A percentile compares a stretch with the other conserved stretches of the same genome.
Conservation (phyloP, 1,140 invertebrate genomes). For the Cotesia typhae region DNA sequence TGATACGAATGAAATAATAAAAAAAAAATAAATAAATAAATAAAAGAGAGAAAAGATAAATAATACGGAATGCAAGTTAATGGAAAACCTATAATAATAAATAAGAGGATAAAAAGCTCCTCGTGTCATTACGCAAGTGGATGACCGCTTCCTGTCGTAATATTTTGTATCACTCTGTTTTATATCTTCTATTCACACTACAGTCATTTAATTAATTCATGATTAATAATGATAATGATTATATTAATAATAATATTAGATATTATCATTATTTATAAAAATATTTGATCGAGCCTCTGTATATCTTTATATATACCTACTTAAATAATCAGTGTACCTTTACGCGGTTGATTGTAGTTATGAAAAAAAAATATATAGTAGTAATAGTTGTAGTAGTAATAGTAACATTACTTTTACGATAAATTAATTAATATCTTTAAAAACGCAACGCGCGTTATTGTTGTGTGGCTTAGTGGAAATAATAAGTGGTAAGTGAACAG, state of each 20-base stretch:
- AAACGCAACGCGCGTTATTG: slow-evolving; percentile 14
- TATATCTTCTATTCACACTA: slow-evolving; percentile 41
- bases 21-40: slow-evolving; percentile 7
- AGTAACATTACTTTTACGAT: slow-evolving; percentile 21
- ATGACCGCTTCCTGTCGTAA: slow-evolving; percentile 47
- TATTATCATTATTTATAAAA: slow-evolving; percentile 10
- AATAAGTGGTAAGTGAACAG: slow-evolving; percentile 42
- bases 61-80: slow-evolving; percentile 39
- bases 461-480: slow-evolving; percentile 50
- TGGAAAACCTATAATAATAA: slow-evolving; percentile 32
- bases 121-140: slow-evolving; percentile 42
- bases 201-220: slow-evolving; percentile 32
- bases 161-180: slow-evolving; percentile 56
- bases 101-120: slow-evolving; percentile 41
- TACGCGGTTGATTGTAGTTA: slow-evolving; percentile 46
- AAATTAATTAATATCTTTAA: slow-evolving; percentile 6
- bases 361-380: slow-evolving; percentile 51
- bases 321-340: slow-evolving; percentile 43
- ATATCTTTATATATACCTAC: slow-evolving; percentile 43
- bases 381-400: slow-evolving; percentile 44
- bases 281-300: slow-evolving; percentile 33
- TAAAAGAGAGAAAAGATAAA: slow-evolving; percentile 21
- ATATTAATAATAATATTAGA: slow-evolving; percentile 11
- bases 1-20: slow-evolving; percentile 6
- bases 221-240: slow-evolving; percentile 24